A percentile compares a stretch with the other conserved stretches of the same genome.
Conservation (phyloP, 2,113 vertebrate species). For the Dinomys branickii region DNA sequence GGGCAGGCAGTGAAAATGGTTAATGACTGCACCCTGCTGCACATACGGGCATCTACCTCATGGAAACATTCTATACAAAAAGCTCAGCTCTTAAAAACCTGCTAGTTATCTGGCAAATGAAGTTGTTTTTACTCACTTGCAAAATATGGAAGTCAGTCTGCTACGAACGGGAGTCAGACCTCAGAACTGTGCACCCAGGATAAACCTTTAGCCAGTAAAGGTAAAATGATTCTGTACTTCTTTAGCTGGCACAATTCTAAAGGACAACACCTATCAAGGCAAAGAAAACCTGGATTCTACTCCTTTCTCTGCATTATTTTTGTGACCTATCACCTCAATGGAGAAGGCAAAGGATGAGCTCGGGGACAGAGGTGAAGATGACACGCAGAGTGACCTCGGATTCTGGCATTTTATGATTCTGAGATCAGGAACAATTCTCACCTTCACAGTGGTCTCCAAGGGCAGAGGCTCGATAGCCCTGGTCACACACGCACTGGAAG, state of each 20-base stretch:
- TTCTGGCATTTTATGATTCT: neutral
- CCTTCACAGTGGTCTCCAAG: slow-evolving; percentile 94
- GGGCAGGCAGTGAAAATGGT: neutral
- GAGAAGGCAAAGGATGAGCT: neutral
- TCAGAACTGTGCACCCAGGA: neutral
- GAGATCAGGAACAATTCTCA: slow-evolving; percentile 73
- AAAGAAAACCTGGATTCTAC: neutral
- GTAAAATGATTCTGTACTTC: neutral
- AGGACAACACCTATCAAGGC: neutral
- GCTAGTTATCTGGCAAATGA: neutral
- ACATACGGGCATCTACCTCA: fast-evolving
- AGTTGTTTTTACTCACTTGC: neutral
- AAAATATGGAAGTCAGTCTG: neutral
- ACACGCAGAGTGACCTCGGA: neutral
- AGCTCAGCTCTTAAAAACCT: neutral
- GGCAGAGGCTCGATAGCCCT: slow-evolving; percentile 89
- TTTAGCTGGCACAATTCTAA: neutral
- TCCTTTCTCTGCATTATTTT: neutral
- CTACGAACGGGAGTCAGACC: neutral
- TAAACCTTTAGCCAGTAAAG: neutral
- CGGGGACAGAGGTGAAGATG: neutral
- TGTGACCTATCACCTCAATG: neutral
- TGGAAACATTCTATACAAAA: neutral
- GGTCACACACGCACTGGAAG: slow-evolving; percentile 92
- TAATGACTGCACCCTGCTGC: neutral